phyloP scores from a whole-genome alignment of 2,888 invertebrate species.

The Pediacus dermestoides region DNA sequence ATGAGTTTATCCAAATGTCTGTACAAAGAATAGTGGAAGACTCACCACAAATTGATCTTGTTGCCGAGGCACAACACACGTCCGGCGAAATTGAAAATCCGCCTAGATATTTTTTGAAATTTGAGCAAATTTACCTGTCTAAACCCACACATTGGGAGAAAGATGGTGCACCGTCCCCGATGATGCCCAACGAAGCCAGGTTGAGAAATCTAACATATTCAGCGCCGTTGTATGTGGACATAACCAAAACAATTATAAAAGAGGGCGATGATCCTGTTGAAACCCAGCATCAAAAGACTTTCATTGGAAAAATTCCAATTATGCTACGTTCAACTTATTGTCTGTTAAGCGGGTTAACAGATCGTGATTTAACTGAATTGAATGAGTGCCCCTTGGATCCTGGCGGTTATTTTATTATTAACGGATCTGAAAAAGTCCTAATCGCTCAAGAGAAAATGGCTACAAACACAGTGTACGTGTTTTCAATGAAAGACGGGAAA shows the following conservation, averaged over 20 bases:
- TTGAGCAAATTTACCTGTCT: slow-evolving; percentile 98
- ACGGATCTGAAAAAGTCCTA: slow-evolving; percentile 89
- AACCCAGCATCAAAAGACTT: slow-evolving; percentile 72
- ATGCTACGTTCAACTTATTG: slow-evolving; percentile 99
- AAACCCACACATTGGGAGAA: slow-evolving; percentile 99
- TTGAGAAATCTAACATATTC: slow-evolving; percentile 96
- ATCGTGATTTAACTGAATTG: slow-evolving; percentile 98
- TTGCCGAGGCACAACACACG: slow-evolving; percentile 96
- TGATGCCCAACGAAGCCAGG: slow-evolving; percentile 99
- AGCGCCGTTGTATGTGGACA: slow-evolving; percentile 98
- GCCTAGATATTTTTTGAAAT: slow-evolving; percentile 88
- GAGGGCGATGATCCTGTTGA: slow-evolving; percentile 88
- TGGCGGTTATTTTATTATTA: slow-evolving; percentile 99
- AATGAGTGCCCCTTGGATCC: slow-evolving; percentile 99
- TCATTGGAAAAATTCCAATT: slow-evolving; percentile 84
- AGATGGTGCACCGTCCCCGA: slow-evolving; percentile 97
- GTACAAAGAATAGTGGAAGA: slow-evolving; percentile 99
- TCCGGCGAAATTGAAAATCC: slow-evolving; percentile 90
- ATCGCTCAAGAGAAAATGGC: slow-evolving; percentile 99
- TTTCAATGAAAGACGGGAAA: slow-evolving; percentile 99
- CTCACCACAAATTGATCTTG: slow-evolving; percentile 95
- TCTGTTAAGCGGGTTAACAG: slow-evolving; percentile 86
- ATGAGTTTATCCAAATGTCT: slow-evolving; percentile 99
- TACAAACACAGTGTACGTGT: slow-evolving; percentile 99
- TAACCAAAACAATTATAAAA: slow-evolving; percentile 91